These are phyloP conservation scores for Ctenopoma kingsleyae DNA, from an alignment of 2,797 vertebrate genomes.

Conservation along the genomic window DNA sequence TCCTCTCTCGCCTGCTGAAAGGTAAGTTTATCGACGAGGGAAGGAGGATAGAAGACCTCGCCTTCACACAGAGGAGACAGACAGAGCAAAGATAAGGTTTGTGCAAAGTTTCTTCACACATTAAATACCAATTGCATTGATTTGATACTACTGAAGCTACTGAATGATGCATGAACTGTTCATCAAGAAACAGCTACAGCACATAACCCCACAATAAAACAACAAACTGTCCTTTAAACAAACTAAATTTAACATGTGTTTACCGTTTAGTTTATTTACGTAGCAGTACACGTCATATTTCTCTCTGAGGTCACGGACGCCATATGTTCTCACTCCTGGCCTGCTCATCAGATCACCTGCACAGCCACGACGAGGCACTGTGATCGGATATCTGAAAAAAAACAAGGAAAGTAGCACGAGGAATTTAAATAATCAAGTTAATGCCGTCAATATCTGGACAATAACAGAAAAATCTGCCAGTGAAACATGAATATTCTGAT, in stretches of 20 bases:
- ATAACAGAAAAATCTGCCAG: too few species aligned
- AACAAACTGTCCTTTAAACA: too few species aligned
- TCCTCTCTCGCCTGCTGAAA: constrained; percentile 84
- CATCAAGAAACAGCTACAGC: too few species aligned
- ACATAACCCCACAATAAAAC: too few species aligned
- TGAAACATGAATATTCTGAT: too few species aligned
- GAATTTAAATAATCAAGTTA: neutral
- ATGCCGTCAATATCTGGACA: too few species aligned
- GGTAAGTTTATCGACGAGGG: constrained; percentile 80
- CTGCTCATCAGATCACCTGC: constrained; percentile 88
- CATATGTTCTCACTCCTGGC: constrained; percentile 92
- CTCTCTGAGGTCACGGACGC: constrained; percentile 86
- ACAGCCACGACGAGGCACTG: constrained; percentile 89
- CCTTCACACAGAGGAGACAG: constrained; percentile 74
- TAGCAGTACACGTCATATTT: constrained; percentile 95
- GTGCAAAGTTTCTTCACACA: neutral
- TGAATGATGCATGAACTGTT: too few species aligned
- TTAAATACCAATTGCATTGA: too few species aligned
- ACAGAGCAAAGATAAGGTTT: neutral
- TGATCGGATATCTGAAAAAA: constrained; percentile 91
- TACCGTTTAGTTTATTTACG: constrained; percentile 89
- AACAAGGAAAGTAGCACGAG: neutral
- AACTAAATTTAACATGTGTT: constrained; percentile 37
- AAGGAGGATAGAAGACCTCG: constrained; percentile 87
- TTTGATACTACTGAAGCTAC: too few species aligned